Evolutionary conservation across 1,140 invertebrate genomes (phyloP).

Genomic region (Lepidurus arcticus): DNA sequence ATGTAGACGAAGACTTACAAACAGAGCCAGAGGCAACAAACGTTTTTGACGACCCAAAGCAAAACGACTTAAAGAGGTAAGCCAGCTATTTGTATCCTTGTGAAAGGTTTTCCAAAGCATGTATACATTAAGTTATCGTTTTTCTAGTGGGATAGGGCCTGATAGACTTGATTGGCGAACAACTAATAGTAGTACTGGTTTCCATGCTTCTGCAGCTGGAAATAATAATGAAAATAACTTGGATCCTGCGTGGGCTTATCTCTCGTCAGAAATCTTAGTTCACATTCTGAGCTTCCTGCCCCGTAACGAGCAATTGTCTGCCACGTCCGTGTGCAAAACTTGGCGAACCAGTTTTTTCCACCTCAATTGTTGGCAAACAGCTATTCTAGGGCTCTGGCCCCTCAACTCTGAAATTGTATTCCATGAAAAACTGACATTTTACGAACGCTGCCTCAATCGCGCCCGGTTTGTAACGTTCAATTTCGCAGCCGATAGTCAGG

Average conservation of each 20-base stretch:
- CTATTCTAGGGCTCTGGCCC: not conserved
- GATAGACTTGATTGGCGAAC: not conserved
- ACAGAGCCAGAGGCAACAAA: not conserved
- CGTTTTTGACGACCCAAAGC: not conserved
- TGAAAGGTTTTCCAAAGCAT: not conserved
- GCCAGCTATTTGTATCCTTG: not conserved
- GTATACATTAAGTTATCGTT: not conserved
- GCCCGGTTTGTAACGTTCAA: not conserved
- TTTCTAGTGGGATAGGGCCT: not conserved
- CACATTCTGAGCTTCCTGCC: not conserved
- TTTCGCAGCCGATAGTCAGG: not conserved
- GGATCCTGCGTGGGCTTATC: not conserved
- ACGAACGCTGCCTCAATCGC: not conserved
- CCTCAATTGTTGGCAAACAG: not conserved
- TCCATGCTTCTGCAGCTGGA: not conserved
- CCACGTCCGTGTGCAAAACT: not conserved
- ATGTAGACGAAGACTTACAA: too few relatives aligned
- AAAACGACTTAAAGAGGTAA: not conserved
- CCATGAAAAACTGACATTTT: not conserved
- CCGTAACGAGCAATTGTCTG: not conserved
- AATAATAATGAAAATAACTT: not conserved
- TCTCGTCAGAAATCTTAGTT: slow-evolving; percentile 1
- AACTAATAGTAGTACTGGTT: not conserved
- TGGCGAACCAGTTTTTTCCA: slow-evolving; percentile 1
- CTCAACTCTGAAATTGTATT: not conserved